A percentile compares a stretch with the other conserved stretches of the same genome.
phyloP scores from a whole-genome alignment of 37 sponge, comb jelly and placozoan species.

The Spongia lamella region DNA sequence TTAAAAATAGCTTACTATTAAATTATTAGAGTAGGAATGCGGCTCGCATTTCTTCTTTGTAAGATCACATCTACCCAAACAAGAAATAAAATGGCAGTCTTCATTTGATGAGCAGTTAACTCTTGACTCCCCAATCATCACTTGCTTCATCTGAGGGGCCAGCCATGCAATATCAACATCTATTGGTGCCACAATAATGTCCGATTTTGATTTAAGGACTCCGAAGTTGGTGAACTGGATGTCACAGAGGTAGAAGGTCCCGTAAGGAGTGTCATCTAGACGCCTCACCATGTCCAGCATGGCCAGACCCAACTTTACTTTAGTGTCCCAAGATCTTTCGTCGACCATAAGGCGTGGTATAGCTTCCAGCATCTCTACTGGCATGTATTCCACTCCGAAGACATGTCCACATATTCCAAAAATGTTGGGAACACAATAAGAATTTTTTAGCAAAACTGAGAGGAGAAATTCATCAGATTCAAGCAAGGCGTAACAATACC shows the following conservation, averaged over 20 bases:
- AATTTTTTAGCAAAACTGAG: constrained; percentile 32
- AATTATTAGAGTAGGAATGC: no score
- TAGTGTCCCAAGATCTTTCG: constrained; percentile 29
- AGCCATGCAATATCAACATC: constrained; percentile 58
- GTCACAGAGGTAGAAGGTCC: constrained; percentile 68
- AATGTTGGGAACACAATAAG: constrained; percentile 23
- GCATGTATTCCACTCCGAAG: constrained; percentile 47
- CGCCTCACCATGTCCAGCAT: constrained; percentile 56
- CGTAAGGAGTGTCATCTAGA: constrained; percentile 57
- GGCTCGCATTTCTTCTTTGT: no score
- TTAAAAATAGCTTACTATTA: no score
- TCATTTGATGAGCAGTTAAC: no score
- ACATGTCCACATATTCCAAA: constrained; percentile 67
- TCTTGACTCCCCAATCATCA: no score
- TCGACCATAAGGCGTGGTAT: background rate
- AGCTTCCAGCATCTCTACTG: background rate
- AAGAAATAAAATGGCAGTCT: no score
- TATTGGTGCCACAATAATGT: constrained; percentile 34
- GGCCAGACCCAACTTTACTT: constrained; percentile 41
- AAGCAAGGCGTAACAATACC: constrained; percentile 41
- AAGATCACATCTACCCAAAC: no score
- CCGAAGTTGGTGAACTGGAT: constrained; percentile 70
- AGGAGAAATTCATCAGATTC: constrained; percentile 50
- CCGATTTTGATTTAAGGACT: constrained; percentile 11
- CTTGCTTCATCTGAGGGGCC: no score